Evolutionary conservation across 2,113 vertebrate species (phyloP).

Genomic region (Craseonycteris thonglongyai): DNA sequence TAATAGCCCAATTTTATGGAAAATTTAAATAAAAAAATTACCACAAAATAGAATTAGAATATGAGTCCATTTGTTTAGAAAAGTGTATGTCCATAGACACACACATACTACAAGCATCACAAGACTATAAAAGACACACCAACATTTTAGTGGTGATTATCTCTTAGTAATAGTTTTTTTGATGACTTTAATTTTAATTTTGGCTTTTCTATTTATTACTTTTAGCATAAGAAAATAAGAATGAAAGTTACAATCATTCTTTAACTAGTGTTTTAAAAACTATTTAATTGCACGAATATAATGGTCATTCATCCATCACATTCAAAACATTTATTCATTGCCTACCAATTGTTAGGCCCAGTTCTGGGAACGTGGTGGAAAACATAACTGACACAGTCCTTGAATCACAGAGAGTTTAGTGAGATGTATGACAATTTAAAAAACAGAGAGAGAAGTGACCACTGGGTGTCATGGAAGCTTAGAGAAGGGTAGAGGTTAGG

Average conservation of each 20-base stretch:
- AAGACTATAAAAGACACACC: not conserved
- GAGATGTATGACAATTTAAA: not conserved
- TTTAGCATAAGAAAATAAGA: conserved; percentile 12
- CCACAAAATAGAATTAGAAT: not conserved
- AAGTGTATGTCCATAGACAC: not conserved
- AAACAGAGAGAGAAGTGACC: not conserved
- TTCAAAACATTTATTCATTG: not conserved
- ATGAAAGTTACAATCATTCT: not conserved
- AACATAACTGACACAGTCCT: not conserved
- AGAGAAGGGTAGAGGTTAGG: not conserved
- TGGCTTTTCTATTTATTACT: not conserved
- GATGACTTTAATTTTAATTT: not conserved
- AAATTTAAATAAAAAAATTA: conserved; percentile 5
- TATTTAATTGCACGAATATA: not conserved
- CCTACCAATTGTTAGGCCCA: not conserved
- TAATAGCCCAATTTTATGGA: not conserved
- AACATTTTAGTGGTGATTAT: not conserved
- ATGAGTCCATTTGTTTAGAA: not conserved
- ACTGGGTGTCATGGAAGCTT: not conserved
- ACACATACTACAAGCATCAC: not conserved
- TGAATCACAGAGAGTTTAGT: not conserved
- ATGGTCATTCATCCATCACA: not conserved
- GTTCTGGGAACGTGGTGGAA: not conserved
- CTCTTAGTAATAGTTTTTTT: not conserved
- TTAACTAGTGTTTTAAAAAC: not conserved